Conservation (phyloP, 2,797 vertebrate species). For the Tokudaia muenninki region DNA sequence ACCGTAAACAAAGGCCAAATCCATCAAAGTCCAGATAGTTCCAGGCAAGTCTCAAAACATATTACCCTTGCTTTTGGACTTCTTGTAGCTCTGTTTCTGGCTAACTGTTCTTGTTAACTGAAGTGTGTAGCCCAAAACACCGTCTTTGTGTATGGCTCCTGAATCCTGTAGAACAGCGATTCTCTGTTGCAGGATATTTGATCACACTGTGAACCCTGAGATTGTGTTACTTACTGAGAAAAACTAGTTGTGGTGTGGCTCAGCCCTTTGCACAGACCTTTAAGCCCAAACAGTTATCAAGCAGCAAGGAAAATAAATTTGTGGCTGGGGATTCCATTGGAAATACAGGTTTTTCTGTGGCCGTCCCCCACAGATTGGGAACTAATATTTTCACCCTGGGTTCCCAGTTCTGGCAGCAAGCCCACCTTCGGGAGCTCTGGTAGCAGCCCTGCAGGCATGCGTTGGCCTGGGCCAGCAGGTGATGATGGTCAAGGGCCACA, state of each 20-base stretch:
- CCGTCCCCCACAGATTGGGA: neutral
- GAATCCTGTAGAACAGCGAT: neutral
- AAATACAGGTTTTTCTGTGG: neutral
- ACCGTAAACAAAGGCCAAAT: neutral
- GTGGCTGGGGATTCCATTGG: neutral
- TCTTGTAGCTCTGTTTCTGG: neutral
- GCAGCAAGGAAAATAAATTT: neutral
- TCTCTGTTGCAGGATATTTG: no score
- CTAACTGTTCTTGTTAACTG: neutral
- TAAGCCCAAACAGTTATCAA: neutral
- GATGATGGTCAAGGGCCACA: neutral
- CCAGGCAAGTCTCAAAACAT: neutral
- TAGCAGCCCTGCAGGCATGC: fast-evolving
- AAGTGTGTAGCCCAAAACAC: neutral
- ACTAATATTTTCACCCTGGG: neutral
- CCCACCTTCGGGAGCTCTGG: neutral
- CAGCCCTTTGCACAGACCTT: no score
- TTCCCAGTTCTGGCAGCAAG: neutral
- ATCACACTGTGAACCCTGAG: no score
- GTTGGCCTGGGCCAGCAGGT: neutral
- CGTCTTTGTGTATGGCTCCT: neutral
- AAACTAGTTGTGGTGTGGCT: no score
- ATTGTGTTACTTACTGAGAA: no score
- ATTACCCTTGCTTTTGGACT: neutral
- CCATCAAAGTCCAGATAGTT: neutral